A percentile compares a stretch with the other conserved stretches of the same genome.
Conservation (phyloP, 2,888 invertebrate genomes). For the Camptogramma bilineatum region DNA sequence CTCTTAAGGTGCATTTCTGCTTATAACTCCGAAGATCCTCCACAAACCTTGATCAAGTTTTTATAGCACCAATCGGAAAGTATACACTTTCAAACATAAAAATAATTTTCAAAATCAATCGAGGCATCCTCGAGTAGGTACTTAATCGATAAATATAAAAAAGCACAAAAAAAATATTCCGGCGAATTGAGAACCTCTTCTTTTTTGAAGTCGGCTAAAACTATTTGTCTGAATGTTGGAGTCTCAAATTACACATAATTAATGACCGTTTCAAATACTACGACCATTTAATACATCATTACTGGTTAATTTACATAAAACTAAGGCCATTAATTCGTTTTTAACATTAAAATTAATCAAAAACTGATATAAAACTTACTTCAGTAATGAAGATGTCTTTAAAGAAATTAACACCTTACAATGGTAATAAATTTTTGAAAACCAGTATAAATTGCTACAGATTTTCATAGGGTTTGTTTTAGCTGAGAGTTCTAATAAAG, state of each 20-base stretch:
- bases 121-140: too few species aligned
- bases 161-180: too few species aligned
- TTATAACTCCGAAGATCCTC: too few species aligned
- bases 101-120: too few species aligned
- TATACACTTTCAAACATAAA: too few species aligned
- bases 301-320: constrained; percentile 52
- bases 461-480: constrained; percentile 14
- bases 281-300: constrained; percentile 53
- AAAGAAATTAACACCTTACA: constrained; percentile 55
- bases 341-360: constrained; percentile 50
- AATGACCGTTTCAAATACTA: constrained; percentile 47
- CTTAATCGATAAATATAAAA: too few species aligned
- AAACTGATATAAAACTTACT: constrained; percentile 52
- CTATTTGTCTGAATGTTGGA: constrained; percentile 15
- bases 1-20: too few species aligned
- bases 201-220: too few species aligned
- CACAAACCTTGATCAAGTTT: too few species aligned
- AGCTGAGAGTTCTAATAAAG: constrained; percentile 23
- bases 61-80: too few species aligned
- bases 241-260: constrained; percentile 47
- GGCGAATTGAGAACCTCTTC: too few species aligned
- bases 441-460: constrained; percentile 31
- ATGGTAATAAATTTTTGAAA: constrained; percentile 39
- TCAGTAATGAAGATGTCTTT: constrained; percentile 53
- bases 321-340: constrained; percentile 48